These are phyloP conservation scores for Polyploca ridens DNA, from an alignment of 2,888 invertebrate genomes.

Conservation along the genomic window DNA sequence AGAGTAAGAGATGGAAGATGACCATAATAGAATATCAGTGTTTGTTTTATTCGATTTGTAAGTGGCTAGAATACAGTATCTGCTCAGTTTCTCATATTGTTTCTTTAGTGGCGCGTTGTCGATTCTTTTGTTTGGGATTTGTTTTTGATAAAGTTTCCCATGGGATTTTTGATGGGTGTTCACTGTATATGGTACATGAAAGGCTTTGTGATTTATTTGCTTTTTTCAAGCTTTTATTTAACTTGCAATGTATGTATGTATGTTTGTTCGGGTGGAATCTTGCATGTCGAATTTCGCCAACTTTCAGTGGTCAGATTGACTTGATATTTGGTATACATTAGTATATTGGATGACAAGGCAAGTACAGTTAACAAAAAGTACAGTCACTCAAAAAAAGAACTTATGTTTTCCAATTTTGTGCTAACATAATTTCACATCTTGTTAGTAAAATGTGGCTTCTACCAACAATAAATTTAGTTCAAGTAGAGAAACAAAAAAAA, in stretches of 20 bases:
- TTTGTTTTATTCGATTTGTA: constrained; percentile 80
- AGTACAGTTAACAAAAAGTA: too few relatives aligned
- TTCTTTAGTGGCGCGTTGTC: constrained; percentile 55
- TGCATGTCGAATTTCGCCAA: too few relatives aligned
- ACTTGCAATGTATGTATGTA: too few relatives aligned
- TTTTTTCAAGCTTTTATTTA: too few relatives aligned
- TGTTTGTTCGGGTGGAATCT: too few relatives aligned
- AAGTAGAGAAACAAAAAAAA: too few relatives aligned
- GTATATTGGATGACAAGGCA: too few relatives aligned
- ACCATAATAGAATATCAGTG: constrained; percentile 79
- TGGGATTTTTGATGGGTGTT: neutral
- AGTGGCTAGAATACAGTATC: constrained; percentile 70
- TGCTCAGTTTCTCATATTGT: constrained; percentile 73
- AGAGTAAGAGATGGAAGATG: constrained; percentile 59
- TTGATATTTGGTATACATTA: too few relatives aligned
- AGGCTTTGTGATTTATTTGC: neutral
- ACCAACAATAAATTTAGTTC: too few relatives aligned
- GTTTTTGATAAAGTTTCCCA: constrained; percentile 9
- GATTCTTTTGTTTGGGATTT: constrained; percentile 34
- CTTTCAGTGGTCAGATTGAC: too few relatives aligned
- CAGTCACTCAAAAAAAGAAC: too few relatives aligned
- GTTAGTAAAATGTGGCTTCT: neutral
- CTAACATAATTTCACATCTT: neutral
- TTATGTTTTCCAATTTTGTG: neutral
- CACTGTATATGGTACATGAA: neutral